Evolutionary conservation across 2,797 vertebrate species (phyloP).

Genomic region (Argyrosomus regius): DNA sequence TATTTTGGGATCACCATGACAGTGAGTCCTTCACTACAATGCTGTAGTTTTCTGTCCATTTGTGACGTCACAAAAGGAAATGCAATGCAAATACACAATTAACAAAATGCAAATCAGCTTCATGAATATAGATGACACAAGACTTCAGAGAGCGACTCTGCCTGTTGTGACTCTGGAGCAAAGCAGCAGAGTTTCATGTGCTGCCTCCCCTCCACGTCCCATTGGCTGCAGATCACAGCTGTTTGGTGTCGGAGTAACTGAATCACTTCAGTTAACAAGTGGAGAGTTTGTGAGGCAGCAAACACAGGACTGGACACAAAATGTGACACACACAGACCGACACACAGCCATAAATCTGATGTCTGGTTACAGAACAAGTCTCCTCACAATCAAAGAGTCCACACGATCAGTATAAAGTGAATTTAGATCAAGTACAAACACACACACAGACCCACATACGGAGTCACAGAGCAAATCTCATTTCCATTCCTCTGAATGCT

Average conservation of each 20-base stretch:
- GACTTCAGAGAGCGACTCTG: no score
- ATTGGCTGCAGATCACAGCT: not conserved
- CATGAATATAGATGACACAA: no score
- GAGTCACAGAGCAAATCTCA: slow-evolving; percentile 15
- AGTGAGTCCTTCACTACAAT: no score
- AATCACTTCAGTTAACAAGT: slow-evolving; percentile 11
- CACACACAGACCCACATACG: not conserved
- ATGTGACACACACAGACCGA: not conserved
- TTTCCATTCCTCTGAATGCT: slow-evolving; percentile 43
- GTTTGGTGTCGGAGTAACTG: not conserved
- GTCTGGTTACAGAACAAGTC: not conserved
- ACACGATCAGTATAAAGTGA: not conserved
- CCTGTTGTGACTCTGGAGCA: no score
- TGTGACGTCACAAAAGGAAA: no score
- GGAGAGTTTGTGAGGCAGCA: slow-evolving; percentile 7
- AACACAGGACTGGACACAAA: not conserved
- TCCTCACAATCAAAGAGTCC: not conserved
- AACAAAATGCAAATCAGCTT: no score
- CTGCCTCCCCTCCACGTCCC: no score
- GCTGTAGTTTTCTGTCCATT: no score
- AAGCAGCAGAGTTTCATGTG: no score
- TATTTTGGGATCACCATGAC: not conserved
- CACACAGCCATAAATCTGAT: not conserved
- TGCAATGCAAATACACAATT: no score
- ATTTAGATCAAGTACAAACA: not conserved